A percentile compares a stretch with the other conserved stretches of the same genome.
These are phyloP conservation scores for Cydia pomonella DNA, from an alignment of 1,140 invertebrate species.

Conservation along the genomic window DNA sequence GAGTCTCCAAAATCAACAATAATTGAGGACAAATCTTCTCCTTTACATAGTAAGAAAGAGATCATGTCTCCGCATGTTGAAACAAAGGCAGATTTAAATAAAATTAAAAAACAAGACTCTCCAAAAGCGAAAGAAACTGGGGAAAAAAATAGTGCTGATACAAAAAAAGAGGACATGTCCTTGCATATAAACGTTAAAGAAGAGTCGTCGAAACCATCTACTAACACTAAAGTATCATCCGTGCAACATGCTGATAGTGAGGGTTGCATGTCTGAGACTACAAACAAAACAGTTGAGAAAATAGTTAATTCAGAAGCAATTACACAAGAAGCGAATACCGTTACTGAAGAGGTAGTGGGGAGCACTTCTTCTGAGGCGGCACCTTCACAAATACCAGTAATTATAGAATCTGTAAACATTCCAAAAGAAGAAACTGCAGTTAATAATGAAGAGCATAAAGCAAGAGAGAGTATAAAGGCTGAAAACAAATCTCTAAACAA, in stretches of 20 bases:
- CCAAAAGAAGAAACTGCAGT: conserved; percentile 43
- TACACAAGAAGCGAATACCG: neutral
- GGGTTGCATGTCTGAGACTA: neutral
- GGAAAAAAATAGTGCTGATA: neutral
- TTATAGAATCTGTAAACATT: conserved; percentile 52
- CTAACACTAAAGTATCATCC: neutral
- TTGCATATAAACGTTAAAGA: neutral
- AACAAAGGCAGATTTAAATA: neutral
- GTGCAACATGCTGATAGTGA: neutral
- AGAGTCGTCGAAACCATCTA: neutral
- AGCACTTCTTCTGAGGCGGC: neutral
- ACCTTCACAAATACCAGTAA: conserved; percentile 24
- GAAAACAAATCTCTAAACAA: conserved; percentile 47
- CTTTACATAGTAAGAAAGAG: neutral
- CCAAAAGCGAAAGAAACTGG: neutral
- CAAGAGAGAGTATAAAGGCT: conserved; percentile 43
- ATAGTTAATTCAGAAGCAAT: neutral
- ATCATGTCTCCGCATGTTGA: neutral
- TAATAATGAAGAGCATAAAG: conserved; percentile 40
- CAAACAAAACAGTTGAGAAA: neutral
- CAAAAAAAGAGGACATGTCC: neutral
- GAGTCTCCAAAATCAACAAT: neutral
- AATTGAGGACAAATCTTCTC: neutral
- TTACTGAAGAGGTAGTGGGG: too few relatives aligned
- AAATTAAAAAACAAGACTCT: neutral